Base-by-base conservation (phyloP, 30 jellyfish, hydroid and myxozoan genomes). In the Phacellophora camtschatica region DNA sequence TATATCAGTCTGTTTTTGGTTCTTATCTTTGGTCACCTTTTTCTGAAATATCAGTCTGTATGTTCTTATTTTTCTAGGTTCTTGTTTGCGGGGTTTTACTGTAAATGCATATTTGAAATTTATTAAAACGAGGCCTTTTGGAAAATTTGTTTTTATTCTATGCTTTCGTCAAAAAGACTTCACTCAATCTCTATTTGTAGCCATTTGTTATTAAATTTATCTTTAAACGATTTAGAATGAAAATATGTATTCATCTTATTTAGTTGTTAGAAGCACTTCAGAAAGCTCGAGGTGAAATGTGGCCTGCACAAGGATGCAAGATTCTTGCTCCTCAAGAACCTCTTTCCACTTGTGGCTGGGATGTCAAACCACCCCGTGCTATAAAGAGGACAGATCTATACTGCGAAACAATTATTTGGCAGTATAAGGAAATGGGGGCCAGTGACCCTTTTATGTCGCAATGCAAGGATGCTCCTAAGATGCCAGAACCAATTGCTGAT, bases 371-470 rank as follows among this genome's bases (percentile, higher is more conserved):
- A 4, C 16, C 72, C 3, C 80, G 94, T 16, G 86, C 94, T 16
- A 51, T 82, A 20, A 74, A 68, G 70, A 56, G 94, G 31, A 65
- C 71, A 5, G 94, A 82, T 43, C 71, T 82, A 36, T 82, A 82
- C 72, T 82, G 94, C 56, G 94, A 82, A 19, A 42, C 94, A 16
- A 82, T 82, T 65, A 82, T 82, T 20, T 82, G 94, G 94, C 94
- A 82, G 53, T 82, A 53, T 63, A 82, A 82, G 57, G 94, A 82
- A 30, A 82, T 82, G 94, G 94, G 94, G 9, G 94, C 94, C 10
- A 58, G 81, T 67, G 94, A 82, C 34, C 85, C 94, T 2, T 82
- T 67, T 35, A 82, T 82, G 94, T 43, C 81, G 1, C 74, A 82
- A 39, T 82, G 94, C 43, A 45, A 61, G 22, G 79, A 82, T 82